Evolutionary conservation across 53 echinoderm and acorn worm species (phyloP), one percentile per base, ranked within the genome.

Genomic region (Echinometra lucunter): DNA sequence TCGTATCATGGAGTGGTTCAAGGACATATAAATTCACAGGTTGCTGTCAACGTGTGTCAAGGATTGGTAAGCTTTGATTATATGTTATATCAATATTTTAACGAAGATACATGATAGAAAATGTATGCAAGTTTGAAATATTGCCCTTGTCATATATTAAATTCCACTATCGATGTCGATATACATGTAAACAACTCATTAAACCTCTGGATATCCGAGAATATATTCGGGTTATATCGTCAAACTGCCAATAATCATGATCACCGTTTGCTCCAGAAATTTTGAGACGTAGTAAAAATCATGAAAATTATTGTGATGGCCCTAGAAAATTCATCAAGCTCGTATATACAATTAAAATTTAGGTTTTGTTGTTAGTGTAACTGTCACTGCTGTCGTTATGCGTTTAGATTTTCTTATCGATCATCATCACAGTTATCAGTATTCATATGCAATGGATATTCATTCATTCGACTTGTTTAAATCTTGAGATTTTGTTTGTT

Each of bases 1-100:
- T 42, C 42, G 18, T 78, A 78, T 42, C 78, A 78, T 42, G 78
- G 78, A 40, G 21, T 78, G 40, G 42, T 78, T 78, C 78, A 42
- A 18, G 78, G 42, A 17, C 78, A 78, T 23, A 42, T 7, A 21
- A 78, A 78, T 17, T 78, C 78, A 19, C 78, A 78, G 42, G 78
- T 78, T 30, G 78, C 78, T 78, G 78, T 78, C 78, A 78, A 78
- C 42, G 40, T 78, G 6, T 78, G 78, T 78, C 78, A 42, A 18
- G 78, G 78, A 78, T 78, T 78, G 78, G 78, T 78, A 19, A 78
- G 78, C 23, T 40, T 78, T 42, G 1, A 4, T 42, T 40, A 42
- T 78, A 40, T 78, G 42, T 38, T 37, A 7, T 63, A 18, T 63
- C 63, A 69, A 8, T 69, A 69, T 30, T 32, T 63, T 63, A 2